Conservation (phyloP, 2,888 invertebrate genomes). For the Theretra japonica region DNA sequence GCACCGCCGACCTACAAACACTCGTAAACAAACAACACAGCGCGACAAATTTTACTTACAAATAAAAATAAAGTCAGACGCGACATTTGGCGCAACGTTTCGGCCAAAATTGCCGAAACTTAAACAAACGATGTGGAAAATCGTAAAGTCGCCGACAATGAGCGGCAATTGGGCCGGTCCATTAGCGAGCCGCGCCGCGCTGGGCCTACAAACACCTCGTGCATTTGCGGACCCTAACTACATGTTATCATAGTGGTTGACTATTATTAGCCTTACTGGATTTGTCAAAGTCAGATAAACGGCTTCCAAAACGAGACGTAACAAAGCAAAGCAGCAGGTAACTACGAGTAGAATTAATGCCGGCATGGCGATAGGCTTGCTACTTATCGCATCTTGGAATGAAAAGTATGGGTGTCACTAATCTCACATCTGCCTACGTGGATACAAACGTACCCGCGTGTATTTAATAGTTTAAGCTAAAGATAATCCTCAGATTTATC, state of each 20-base stretch:
- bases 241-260: background rate
- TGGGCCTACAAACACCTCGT: background rate
- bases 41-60: constrained; percentile 16
- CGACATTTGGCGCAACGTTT: constrained; percentile 22
- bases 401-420: too few species aligned
- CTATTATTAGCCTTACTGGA: too few species aligned
- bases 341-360: too few species aligned
- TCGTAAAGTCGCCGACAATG: constrained; percentile 27
- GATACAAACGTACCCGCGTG: too few species aligned
- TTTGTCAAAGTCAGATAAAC: too few species aligned
- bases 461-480: too few species aligned
- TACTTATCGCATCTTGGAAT: too few species aligned
- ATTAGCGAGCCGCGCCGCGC: constrained; percentile 21
- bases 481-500: background rate
- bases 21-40: constrained; percentile 13
- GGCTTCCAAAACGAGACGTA: too few species aligned
- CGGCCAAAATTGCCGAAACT: constrained; percentile 25
- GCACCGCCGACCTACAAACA: background rate
- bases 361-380: too few species aligned
- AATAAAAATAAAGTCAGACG: constrained; percentile 19
- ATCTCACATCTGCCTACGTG: too few species aligned
- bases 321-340: too few species aligned
- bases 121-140: constrained; percentile 28
- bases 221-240: background rate
- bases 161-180: constrained; percentile 6